Base-by-base conservation (phyloP, 1,140 invertebrate species). In the Ericerus pela region DNA sequence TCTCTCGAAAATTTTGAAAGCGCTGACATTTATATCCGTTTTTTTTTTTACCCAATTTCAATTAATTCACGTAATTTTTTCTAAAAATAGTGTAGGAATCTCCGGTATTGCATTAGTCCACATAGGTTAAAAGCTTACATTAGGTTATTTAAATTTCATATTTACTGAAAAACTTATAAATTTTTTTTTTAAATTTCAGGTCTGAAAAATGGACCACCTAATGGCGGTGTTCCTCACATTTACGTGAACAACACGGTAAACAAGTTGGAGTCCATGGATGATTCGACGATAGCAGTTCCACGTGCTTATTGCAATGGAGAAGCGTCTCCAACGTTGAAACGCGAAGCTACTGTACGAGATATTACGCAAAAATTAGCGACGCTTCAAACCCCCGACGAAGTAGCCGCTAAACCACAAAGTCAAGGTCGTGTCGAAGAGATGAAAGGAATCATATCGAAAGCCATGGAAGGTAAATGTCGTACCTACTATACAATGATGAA, bases 391-490 rank as follows among this genome's bases (percentile, higher is more conserved):
- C 73, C 76, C 24, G 73, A 69, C 57, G 76, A 72, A 59, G 70
- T 73, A 16, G 63, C 62, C 16, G 74, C 22, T 11, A 72, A 62
- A 58, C 71, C 51, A 16, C 52, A 36, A 41, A 18, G 28, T 38
- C 2, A 55, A 12, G 60, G 56, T 31, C 72, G 79, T 54, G 80
- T 85, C 56, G 84, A 87, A 14, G 87, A 91, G 62, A 84, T 89
- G 77, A 84, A 82, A 58, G 89, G 89, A 28, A 75, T 95, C 56
- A 89, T 95, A 62, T 88, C 82, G 53, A 91, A 92, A 72, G 89
- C 90, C 53, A 95, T 92, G 74, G 88, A 95, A 72, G 89, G 88
- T 65, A 53, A 51, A 26, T 38, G 3, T 28, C 27, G n/a, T 53
- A 30, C 24, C n/a, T n/a, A n/a, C n/a, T n/a, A n/a, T n/a, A n/a